These are phyloP conservation scores for Formica exsecta DNA, from an alignment of 1,140 invertebrate genomes.

Conservation along the genomic window DNA sequence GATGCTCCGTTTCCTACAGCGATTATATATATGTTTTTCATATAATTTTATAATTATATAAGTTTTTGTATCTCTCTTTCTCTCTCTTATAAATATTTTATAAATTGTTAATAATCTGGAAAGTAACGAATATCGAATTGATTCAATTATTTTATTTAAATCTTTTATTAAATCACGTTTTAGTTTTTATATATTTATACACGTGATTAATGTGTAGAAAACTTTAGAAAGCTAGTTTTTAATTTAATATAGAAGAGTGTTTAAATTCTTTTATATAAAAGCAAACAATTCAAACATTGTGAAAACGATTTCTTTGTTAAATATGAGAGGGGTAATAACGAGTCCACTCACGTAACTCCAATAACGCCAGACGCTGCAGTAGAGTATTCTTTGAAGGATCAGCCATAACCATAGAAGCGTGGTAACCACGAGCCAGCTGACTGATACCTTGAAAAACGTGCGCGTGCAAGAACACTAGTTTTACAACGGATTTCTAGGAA, in stretches of 20 bases:
- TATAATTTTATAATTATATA: too few species aligned
- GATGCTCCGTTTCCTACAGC: slow-evolving; percentile 78
- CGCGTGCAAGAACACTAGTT: background rate
- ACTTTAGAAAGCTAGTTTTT: background rate
- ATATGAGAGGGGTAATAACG: slow-evolving; percentile 16
- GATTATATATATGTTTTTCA: background rate
- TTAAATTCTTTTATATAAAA: slow-evolving; percentile 30
- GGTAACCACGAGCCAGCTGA: slow-evolving; percentile 77
- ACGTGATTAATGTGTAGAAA: background rate
- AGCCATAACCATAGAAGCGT: slow-evolving; percentile 82
- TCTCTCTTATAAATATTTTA: too few species aligned
- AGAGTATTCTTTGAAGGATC: slow-evolving; percentile 80
- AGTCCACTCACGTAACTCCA: slow-evolving; percentile 80
- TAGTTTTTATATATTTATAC: too few species aligned
- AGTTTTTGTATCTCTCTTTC: too few species aligned
- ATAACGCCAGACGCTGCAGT: slow-evolving; percentile 80
- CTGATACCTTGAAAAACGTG: slow-evolving; percentile 70
- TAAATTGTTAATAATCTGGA: too few species aligned
- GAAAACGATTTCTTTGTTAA: slow-evolving; percentile 1
- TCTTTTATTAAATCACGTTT: too few species aligned
- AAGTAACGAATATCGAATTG: too few species aligned
- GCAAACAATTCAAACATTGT: background rate
- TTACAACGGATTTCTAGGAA: background rate
- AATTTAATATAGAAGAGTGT: background rate
- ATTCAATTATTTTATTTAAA: too few species aligned